Conservation (phyloP, 1,140 invertebrate genomes). For the Neotoxoptera formosana region DNA sequence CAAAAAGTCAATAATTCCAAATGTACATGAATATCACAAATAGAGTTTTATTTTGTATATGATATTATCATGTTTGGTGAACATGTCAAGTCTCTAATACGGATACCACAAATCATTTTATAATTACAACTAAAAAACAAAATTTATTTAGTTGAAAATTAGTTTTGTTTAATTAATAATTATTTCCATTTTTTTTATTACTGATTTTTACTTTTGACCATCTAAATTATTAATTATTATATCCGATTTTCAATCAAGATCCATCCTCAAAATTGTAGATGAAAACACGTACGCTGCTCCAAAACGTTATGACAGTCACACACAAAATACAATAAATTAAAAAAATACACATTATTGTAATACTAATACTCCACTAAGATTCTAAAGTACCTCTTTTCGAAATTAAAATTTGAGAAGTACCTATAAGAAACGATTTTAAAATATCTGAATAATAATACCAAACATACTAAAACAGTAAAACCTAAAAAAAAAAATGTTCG, state of each 20-base stretch:
- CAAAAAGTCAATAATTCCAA: no score
- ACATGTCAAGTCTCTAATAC: no score
- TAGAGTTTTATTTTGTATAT: no score
- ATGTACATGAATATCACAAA: no score
- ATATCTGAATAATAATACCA: not conserved
- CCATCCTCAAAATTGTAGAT: not conserved
- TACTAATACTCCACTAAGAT: not conserved
- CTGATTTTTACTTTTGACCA: no score
- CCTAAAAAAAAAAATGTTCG: no score
- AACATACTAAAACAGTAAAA: not conserved
- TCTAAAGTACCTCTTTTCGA: no score
- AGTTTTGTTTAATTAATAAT: no score
- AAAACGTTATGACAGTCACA: not conserved
- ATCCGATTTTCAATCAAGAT: not conserved
- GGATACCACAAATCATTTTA: no score
- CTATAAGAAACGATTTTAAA: not conserved
- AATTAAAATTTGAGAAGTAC: no score
- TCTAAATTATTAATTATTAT: not conserved
- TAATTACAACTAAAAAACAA: not conserved
- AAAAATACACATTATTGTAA: not conserved
- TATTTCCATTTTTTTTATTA: no score
- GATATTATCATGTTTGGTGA: no score
- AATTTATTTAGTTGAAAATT: not conserved
- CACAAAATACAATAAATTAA: not conserved
- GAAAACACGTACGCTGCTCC: not conserved